These are phyloP conservation scores for Chelmon rostratus DNA, from an alignment of 2,797 vertebrate species.

Conservation along the genomic window DNA sequence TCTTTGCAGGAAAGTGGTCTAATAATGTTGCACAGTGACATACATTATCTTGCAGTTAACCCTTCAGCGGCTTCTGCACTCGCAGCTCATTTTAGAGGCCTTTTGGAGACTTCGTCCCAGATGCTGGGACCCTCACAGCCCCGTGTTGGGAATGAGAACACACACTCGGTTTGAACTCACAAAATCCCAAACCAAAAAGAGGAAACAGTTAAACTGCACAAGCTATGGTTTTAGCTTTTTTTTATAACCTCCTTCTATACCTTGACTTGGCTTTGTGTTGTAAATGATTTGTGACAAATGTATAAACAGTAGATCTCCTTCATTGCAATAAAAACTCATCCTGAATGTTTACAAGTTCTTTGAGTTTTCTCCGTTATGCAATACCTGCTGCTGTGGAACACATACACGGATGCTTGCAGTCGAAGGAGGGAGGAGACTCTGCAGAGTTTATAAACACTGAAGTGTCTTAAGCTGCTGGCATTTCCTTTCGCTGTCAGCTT, in stretches of 20 bases:
- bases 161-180: conserved; percentile 18
- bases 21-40: background rate
- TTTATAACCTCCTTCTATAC: background rate
- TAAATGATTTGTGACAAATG: conserved; percentile 1
- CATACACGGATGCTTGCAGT: conserved; percentile 18
- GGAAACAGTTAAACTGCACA: conserved; percentile 1
- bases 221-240: background rate
- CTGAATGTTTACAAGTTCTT: conserved; percentile 1
- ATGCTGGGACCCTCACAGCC: conserved; percentile 42
- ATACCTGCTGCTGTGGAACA: background rate
- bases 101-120: conserved; percentile 36
- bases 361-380: background rate
- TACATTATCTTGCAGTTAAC: background rate
- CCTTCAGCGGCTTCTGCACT: background rate
- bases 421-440: conserved; percentile 15
- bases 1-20: background rate
- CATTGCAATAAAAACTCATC: conserved; percentile 24
- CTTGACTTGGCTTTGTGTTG: conserved; percentile 1
- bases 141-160: conserved; percentile 28
- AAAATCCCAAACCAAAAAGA: conserved; percentile 2
- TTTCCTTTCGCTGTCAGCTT: conserved; percentile 70
- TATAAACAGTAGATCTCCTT: conserved; percentile 2
- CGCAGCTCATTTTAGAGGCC: conserved; percentile 29
- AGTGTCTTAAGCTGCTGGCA: conserved; percentile 57
- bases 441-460: conserved; percentile 57